Conservation (phyloP, 2,113 vertebrate genomes). For the Anseranas semipalmata region DNA sequence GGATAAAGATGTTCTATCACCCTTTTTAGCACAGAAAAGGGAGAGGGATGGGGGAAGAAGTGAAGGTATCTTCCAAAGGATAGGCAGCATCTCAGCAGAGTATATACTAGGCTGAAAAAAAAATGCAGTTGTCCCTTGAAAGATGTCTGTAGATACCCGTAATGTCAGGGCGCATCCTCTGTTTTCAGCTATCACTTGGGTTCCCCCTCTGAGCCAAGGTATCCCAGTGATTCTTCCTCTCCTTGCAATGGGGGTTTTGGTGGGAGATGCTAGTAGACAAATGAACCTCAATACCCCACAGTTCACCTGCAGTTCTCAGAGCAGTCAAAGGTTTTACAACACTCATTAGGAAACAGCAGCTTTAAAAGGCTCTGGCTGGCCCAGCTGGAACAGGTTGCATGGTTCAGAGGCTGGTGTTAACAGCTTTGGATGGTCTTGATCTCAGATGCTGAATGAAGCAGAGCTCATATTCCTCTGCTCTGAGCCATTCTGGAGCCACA, state of each 20-base stretch:
- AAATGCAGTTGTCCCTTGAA: background rate
- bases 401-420: background rate
- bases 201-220: background rate
- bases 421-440: background rate
- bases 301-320: background rate
- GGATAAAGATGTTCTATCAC: background rate
- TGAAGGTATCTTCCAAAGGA: background rate
- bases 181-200: background rate
- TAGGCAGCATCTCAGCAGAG: background rate
- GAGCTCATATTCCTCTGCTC: background rate
- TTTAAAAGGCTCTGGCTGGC: background rate
- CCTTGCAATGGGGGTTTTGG: background rate
- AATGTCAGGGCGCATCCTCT: background rate
- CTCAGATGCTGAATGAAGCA: background rate
- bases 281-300: accelerated
- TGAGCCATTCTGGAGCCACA: background rate
- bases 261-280: background rate
- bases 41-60: background rate
- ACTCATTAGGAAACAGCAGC: background rate
- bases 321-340: background rate
- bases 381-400: background rate
- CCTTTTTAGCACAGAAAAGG: background rate
- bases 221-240: background rate
- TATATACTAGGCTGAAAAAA: background rate
- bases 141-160: background rate